Percentiles rank a stretch among this genome's conserved stretches.
Evolutionary conservation across 2,888 invertebrate genomes (phyloP).

Genomic region (Prenolepis imparis): DNA sequence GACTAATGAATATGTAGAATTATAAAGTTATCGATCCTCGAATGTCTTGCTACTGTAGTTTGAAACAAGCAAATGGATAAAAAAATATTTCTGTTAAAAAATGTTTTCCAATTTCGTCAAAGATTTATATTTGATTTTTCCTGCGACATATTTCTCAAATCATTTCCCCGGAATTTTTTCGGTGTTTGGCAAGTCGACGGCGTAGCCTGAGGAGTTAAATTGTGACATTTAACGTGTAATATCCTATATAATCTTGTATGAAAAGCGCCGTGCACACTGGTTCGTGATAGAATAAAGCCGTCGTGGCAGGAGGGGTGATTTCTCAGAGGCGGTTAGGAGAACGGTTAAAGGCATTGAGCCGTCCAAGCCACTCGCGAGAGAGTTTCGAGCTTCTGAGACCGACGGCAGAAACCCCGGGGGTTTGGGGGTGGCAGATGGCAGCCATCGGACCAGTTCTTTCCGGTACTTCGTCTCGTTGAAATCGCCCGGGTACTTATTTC

Average conservation of each 20-base stretch:
- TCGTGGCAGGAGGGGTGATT: conserved; percentile 62
- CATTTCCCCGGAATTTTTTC: conserved; percentile 60
- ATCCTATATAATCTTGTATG: conserved; percentile 85
- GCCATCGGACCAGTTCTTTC: conserved; percentile 81
- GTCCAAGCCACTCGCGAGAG: conserved; percentile 84
- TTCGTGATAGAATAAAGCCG: conserved; percentile 80
- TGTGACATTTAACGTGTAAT: conserved; percentile 84
- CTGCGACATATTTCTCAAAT: conserved; percentile 51
- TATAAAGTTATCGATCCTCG: background rate
- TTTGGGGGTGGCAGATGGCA: conserved; percentile 84
- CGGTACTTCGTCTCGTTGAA: conserved; percentile 71
- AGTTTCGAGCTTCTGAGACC: conserved; percentile 73
- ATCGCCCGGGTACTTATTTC: conserved; percentile 66
- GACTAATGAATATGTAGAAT: background rate
- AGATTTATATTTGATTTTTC: conserved; percentile 25
- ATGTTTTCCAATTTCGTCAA: background rate
- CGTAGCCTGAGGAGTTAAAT: conserved; percentile 60
- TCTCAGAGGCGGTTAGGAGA: conserved; percentile 79
- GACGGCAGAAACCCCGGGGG: conserved; percentile 76
- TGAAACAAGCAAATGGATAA: background rate
- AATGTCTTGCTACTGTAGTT: background rate
- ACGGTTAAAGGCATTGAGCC: conserved; percentile 83
- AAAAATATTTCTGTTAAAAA: background rate
- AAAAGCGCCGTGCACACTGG: conserved; percentile 81
- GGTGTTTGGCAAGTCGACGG: conserved; percentile 27